Percentiles rank a stretch among this genome's conserved stretches.
Conservation (phyloP, 2,888 invertebrate species). For the Tenthredo notha region DNA sequence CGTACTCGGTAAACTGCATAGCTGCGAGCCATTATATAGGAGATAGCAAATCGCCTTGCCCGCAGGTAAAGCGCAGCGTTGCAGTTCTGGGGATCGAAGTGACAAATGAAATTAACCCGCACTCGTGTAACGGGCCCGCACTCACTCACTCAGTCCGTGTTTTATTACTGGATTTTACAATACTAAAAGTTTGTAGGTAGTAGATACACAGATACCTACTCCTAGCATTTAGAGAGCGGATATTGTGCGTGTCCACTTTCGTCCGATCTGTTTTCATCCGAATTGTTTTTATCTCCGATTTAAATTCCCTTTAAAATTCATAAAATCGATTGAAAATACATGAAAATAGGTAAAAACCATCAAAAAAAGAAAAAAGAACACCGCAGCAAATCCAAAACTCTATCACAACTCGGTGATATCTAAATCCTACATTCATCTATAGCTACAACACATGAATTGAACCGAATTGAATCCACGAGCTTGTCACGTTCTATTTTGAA, state of each 20-base stretch:
- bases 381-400: background rate
- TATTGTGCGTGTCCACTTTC: slow-evolving; percentile 13
- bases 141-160: background rate
- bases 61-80: slow-evolving; percentile 1
- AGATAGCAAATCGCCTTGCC: slow-evolving; percentile 33
- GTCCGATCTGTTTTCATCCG: background rate
- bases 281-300: background rate
- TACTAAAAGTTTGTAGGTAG: background rate
- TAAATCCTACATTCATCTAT: background rate
- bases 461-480: background rate
- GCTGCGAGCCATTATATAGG: slow-evolving; percentile 19
- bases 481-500: slow-evolving; percentile 1
- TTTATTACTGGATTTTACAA: slow-evolving; percentile 19
- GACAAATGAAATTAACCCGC: slow-evolving; percentile 21
- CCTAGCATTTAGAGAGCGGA: background rate
- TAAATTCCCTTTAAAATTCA: background rate
- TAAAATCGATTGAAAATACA: background rate
- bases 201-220: background rate
- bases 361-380: background rate
- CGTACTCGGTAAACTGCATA: background rate
- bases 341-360: background rate
- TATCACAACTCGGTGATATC: background rate
- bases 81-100: slow-evolving; percentile 20
- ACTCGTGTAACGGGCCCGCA: slow-evolving; percentile 12
- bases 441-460: background rate